These are phyloP conservation scores for Stegophylla sp. DNA, from an alignment of 2,888 invertebrate species.

Conservation along the genomic window DNA sequence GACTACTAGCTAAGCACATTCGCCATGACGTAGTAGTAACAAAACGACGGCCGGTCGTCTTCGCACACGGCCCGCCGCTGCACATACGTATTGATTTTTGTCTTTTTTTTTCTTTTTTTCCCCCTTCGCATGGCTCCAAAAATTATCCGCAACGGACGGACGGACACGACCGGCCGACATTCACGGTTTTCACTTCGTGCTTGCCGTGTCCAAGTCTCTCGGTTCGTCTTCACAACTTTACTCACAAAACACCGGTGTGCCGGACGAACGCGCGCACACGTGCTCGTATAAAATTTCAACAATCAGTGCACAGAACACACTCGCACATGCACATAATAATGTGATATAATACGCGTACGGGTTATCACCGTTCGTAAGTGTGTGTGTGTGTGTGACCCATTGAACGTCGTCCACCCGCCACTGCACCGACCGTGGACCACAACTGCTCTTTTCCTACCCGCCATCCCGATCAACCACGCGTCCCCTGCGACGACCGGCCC, in stretches of 20 bases:
- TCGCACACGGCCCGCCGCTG: not conserved
- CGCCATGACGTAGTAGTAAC: not conserved
- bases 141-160: not conserved
- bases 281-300: not conserved
- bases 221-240: no score
- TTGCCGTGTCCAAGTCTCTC: not conserved
- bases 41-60: not conserved
- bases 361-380: not conserved
- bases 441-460: no score
- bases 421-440: not conserved
- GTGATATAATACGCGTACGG: not conserved
- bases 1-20: not conserved
- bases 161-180: not conserved
- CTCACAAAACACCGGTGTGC: not conserved
- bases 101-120: not conserved
- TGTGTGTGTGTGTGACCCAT: slow-evolving; percentile 3
- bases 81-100: slow-evolving; percentile 42
- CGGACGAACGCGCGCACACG: not conserved
- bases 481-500: no score
- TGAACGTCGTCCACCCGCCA: not conserved
- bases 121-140: not conserved
- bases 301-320: not conserved
- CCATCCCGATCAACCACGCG: no score
- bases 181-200: no score
- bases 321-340: no score